Base-by-base conservation (phyloP, 2,797 vertebrate genomes). In the Lepilemur ruficaudatus region DNA sequence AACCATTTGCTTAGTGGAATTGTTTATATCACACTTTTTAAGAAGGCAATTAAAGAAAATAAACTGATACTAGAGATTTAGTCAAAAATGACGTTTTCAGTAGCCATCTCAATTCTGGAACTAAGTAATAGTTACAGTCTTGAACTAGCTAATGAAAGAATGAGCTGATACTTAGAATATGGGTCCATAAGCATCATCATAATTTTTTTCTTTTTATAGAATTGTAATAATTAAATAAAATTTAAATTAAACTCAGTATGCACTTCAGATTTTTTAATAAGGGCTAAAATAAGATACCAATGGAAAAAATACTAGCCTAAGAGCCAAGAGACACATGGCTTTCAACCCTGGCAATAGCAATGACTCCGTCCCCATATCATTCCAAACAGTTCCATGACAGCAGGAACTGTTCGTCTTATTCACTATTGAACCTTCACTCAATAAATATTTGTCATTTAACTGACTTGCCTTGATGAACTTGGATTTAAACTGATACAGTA, bases 21-120 rank as follows among this genome's bases (percentile, higher is more conserved):
- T 96, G 57, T 52, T 61, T 52, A 3, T 18, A 48, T 85, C 85
- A 81, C 0, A 69, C 25, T 76, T 92, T 84, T 93, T 76, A 2
- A 59, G 85, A 85, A 72, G 30, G 43, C 28, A 93, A 61, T 38
- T 73, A 85, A 89, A 65, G 28, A 84, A 95, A 96, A 95, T 80
- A 91, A 85, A 85, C 9, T 65, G 15, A 25, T 67, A 18, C 50
- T 38, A 67, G 50, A 23, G 32, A 82, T 69, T 69, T 87, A 9
- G 17, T 50, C 4, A 86, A 84, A 85, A 86, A 91, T 2, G 70
- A 20, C 81, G 32, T 79, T 96, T 79, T 92, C 43, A 57, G 59
- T 28, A 38, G 11, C 70, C 48, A 8, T 72, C 59, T 92, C 61
- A 84, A 72, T 92, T 90, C 65, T 84, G 52, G 32, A 80, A 92